Evolutionary conservation across 1,140 invertebrate species (phyloP).

Genomic region (Aphaenogaster ashmeadi): DNA sequence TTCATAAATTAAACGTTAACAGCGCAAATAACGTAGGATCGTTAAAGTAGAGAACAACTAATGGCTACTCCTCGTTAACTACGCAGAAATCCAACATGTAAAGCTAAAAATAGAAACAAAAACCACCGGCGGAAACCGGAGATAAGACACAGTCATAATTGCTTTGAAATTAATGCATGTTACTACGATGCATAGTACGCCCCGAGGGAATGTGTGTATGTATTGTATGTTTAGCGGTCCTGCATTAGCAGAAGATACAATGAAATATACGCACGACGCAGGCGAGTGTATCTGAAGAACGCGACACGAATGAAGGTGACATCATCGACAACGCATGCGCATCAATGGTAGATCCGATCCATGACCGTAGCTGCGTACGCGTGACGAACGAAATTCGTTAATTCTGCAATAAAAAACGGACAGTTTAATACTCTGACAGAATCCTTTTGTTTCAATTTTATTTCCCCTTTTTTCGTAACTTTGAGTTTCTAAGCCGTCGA

Average conservation of each 20-base stretch:
- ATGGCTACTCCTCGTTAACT: background rate
- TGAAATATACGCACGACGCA: background rate
- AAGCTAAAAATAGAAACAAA: constrained; percentile 43
- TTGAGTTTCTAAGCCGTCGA: background rate
- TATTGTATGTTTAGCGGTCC: background rate
- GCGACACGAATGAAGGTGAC: constrained; percentile 50
- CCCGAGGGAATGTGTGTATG: background rate
- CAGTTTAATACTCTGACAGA: background rate
- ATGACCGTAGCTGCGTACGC: constrained; percentile 4
- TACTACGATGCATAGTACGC: constrained; percentile 25
- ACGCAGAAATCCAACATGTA: background rate
- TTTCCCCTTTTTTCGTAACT: background rate
- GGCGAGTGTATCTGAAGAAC: background rate
- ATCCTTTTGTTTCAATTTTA: background rate
- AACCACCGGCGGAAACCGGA: background rate
- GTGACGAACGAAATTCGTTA: background rate
- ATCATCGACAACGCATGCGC: constrained; percentile 58
- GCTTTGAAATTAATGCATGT: constrained; percentile 16
- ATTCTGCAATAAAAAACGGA: background rate
- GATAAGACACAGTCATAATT: constrained; percentile 35
- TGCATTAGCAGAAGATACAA: background rate
- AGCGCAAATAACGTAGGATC: background rate
- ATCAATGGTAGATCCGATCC: constrained; percentile 16
- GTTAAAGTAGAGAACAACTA: constrained; percentile 36
- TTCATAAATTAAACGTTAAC: constrained; percentile 16